Conservation (phyloP, 2,888 invertebrate genomes). For the Schizotus pectinicornis region DNA sequence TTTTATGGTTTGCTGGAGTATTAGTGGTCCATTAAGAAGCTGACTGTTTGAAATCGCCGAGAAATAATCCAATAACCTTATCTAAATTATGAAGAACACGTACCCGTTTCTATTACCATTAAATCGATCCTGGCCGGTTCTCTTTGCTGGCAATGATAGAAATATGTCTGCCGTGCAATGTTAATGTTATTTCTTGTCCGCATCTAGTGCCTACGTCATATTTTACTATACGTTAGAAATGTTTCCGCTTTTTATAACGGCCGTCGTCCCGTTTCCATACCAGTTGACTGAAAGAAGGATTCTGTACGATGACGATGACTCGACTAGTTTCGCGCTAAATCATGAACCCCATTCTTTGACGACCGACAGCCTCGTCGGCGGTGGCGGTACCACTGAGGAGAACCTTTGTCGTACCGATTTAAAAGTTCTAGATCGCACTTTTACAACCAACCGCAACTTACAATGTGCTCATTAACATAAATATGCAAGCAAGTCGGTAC, state of each 20-base stretch:
- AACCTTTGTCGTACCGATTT: not conserved
- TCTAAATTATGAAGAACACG: conserved; percentile 46
- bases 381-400: conserved; percentile 14
- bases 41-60: not conserved
- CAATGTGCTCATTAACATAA: conserved; percentile 44
- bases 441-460: conserved; percentile 24
- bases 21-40: too few species aligned
- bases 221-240: conserved; percentile 29
- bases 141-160: conserved; percentile 35
- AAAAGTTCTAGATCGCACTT: conserved; percentile 5
- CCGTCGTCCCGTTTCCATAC: conserved; percentile 10
- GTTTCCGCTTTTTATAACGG: conserved; percentile 37
- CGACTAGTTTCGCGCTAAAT: conserved; percentile 16
- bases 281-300: conserved; percentile 2
- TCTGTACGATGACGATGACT: conserved; percentile 9
- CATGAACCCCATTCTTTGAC: conserved; percentile 21
- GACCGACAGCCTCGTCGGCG: conserved; percentile 18
- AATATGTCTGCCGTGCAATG: conserved; percentile 26
- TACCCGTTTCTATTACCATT: conserved; percentile 43
- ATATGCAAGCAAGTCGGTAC: conserved; percentile 35
- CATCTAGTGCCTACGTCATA: conserved; percentile 31
- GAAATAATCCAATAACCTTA: conserved; percentile 39
- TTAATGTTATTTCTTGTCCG: conserved; percentile 29
- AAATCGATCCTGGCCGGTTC: conserved; percentile 38
- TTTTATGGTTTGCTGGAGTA: too few species aligned